Evolutionary conservation across 2,113 vertebrate genomes (phyloP).

Genomic region (Carassius gibelio): DNA sequence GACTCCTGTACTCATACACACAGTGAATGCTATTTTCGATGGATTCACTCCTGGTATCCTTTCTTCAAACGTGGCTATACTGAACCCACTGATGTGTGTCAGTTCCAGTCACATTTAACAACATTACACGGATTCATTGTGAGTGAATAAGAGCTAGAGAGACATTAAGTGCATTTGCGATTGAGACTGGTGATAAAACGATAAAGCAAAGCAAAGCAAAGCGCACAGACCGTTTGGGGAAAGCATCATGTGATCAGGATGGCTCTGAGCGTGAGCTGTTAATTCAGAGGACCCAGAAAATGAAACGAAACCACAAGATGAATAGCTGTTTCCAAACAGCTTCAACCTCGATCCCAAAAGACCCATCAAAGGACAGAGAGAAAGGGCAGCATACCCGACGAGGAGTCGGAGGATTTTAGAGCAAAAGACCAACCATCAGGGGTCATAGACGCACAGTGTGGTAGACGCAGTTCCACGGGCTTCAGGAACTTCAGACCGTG

Average conservation of each 20-base stretch:
- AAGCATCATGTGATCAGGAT: not conserved
- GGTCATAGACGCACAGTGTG: conserved; percentile 99
- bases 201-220: not conserved
- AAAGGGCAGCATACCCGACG: conserved; percentile 99
- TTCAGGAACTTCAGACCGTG: conserved; percentile 99
- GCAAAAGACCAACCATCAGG: conserved; percentile 99
- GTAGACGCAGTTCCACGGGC: conserved; percentile 97
- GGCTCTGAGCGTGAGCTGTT: not conserved
- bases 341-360: conserved; percentile 65
- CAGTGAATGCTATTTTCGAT: not conserved
- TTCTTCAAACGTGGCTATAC: not conserved
- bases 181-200: not conserved
- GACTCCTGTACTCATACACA: not conserved
- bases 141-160: not conserved
- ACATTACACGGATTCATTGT: not conserved
- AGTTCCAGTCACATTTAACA: not conserved
- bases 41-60: not conserved
- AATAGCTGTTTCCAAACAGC: conserved; percentile 70
- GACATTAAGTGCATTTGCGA: too few species aligned
- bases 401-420: conserved; percentile 99
- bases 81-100: not conserved
- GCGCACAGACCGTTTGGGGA: not conserved
- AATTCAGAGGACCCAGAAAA: conserved; percentile 24
- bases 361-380: conserved; percentile 87
- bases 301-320: conserved; percentile 36